These are phyloP conservation scores for Chondrilla cf. caribensis DNA, from an alignment of 37 sponge, comb jelly and placozoan species.

Conservation along the genomic window DNA sequence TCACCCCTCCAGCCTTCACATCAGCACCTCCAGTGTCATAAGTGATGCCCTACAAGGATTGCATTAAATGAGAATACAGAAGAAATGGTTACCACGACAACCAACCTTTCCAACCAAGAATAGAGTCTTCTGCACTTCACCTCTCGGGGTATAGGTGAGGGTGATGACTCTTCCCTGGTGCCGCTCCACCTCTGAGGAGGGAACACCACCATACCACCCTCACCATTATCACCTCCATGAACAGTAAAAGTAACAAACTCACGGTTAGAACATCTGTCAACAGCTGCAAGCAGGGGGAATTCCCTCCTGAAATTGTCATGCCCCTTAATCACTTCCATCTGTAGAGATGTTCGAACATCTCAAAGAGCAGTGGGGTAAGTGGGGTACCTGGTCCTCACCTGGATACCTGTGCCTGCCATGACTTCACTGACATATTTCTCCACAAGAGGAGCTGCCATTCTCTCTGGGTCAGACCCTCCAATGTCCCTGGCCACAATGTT, in stretches of 20 bases:
- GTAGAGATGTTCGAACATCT: background rate
- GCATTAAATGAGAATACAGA: background rate
- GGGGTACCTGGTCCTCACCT: too few species aligned
- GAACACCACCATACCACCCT: background rate
- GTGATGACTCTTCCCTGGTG: background rate
- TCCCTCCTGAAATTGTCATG: constrained; percentile 25
- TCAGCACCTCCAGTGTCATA: constrained; percentile 58
- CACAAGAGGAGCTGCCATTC: constrained; percentile 10
- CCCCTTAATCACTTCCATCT: constrained; percentile 44
- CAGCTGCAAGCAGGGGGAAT: constrained; percentile 53
- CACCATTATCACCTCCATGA: too few species aligned
- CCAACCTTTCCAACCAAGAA: constrained; percentile 40
- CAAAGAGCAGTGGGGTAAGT: too few species aligned
- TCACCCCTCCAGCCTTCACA: constrained; percentile 55
- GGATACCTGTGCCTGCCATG: background rate
- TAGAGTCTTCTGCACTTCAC: background rate
- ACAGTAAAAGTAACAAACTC: too few species aligned
- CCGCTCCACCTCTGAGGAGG: constrained; percentile 19
- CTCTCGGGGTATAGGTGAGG: background rate
- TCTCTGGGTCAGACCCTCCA: constrained; percentile 49
- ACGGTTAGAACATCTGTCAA: constrained; percentile 43
- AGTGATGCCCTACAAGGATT: constrained; percentile 45
- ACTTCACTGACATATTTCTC: background rate
- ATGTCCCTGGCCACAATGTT: constrained; percentile 39
- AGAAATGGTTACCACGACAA: background rate